phyloP scores from a whole-genome alignment of 35 echinoderm and acorn worm genomes.

The Ophioderma brevispina region DNA sequence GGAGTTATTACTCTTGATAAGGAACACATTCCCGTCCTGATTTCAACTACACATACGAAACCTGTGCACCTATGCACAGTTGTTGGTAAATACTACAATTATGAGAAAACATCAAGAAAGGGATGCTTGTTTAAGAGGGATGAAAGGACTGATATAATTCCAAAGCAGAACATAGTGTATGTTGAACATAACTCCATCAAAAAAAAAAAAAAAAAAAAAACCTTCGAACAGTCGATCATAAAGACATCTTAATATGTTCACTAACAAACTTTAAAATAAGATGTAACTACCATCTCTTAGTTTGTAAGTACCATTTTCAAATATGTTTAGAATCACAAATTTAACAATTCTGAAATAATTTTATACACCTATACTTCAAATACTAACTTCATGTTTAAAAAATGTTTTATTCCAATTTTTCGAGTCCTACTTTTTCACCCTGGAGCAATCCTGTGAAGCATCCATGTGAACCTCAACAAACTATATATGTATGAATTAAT shows the following conservation, averaged over 20 bases:
- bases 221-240: not conserved
- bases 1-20: not conserved
- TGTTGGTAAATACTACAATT: not conserved
- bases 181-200: not conserved
- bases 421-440: not conserved
- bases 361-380: not conserved
- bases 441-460: not conserved
- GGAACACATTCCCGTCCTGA: no score
- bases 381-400: not conserved
- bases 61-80: no score
- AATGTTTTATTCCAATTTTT: not conserved
- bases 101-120: not conserved
- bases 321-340: not conserved
- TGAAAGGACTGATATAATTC: constrained; percentile 15
- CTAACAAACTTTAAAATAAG: not conserved
- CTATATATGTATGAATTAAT: constrained; percentile 6
- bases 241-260: not conserved
- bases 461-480: not conserved
- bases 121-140: not conserved
- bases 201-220: not conserved
- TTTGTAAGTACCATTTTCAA: not conserved
- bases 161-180: constrained; percentile 11
- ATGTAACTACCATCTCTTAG: not conserved
- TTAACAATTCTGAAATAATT: not conserved
- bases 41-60: no score